phyloP scores from a whole-genome alignment of 2,113 vertebrate species.

The Pelusios castaneus region DNA sequence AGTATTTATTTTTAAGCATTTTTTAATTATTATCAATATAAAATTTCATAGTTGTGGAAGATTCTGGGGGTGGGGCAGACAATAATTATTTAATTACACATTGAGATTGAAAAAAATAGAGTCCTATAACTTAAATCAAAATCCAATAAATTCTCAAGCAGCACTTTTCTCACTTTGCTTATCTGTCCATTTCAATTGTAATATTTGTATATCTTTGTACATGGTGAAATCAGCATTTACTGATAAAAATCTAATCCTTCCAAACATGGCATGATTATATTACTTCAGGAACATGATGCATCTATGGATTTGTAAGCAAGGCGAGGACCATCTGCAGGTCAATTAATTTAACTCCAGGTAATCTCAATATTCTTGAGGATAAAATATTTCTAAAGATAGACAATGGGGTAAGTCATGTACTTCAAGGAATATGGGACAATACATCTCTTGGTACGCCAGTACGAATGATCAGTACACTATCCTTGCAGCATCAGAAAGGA shows the following conservation, averaged over 20 bases:
- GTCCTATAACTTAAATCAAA: neutral
- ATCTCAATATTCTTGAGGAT: neutral
- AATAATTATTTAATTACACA: neutral
- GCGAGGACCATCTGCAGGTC: neutral
- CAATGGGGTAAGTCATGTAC: neutral
- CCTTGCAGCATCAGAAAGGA: neutral
- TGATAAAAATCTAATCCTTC: neutral
- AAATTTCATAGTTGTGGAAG: neutral
- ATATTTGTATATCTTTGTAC: neutral
- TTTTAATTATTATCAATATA: neutral
- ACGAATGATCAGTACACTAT: too few species aligned
- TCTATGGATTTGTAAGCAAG: neutral
- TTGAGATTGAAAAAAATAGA: neutral
- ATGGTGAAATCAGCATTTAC: neutral
- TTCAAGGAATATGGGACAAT: neutral
- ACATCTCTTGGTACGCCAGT: neutral
- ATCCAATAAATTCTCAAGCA: neutral
- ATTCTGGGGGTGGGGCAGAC: neutral
- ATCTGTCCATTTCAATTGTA: neutral
- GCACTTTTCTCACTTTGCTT: neutral
- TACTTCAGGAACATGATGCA: neutral
- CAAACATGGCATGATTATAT: neutral
- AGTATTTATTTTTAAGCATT: neutral
- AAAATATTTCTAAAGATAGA: neutral
- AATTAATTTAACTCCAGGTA: neutral